Conservation (phyloP, 2,888 invertebrate species). For the Spisula solida region DNA sequence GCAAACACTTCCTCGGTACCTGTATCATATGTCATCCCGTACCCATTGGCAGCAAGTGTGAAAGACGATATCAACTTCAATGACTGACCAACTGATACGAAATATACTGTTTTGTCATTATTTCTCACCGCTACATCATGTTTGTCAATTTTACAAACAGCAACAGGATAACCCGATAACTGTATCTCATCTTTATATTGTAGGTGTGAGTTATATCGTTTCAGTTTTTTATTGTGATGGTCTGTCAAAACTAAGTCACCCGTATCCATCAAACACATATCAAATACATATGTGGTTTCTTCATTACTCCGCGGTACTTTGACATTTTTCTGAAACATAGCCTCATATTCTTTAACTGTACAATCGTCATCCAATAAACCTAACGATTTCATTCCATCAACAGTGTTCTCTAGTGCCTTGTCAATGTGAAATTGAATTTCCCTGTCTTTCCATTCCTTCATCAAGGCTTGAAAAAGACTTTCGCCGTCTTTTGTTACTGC, state of each 20-base stretch:
- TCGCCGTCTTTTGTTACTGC: constrained; percentile 4
- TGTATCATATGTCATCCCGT: background rate
- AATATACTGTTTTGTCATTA: background rate
- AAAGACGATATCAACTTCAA: background rate
- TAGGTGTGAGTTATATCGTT: constrained; percentile 9
- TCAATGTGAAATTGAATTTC: constrained; percentile 7
- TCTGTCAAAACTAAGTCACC: background rate
- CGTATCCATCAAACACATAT: constrained; percentile 10
- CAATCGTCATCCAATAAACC: background rate
- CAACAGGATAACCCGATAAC: constrained; percentile 7
- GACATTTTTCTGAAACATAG: background rate
- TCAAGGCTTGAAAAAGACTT: background rate
- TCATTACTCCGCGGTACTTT: background rate
- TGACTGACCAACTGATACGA: background rate
- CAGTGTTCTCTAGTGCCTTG: background rate
- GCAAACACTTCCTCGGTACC: background rate
- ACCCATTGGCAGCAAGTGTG: background rate
- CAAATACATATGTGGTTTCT: background rate
- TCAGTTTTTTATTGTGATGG: background rate
- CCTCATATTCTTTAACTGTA: constrained; percentile 1
- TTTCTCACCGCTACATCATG: background rate
- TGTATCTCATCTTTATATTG: constrained; percentile 12
- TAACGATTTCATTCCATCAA: background rate
- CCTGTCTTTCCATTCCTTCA: background rate
- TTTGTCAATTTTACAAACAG: background rate